Percentiles rank a stretch among this genome's conserved stretches.
These are phyloP conservation scores for Pseudopleuronectes americanus DNA, from an alignment of 2,797 vertebrate genomes.

Conservation along the genomic window DNA sequence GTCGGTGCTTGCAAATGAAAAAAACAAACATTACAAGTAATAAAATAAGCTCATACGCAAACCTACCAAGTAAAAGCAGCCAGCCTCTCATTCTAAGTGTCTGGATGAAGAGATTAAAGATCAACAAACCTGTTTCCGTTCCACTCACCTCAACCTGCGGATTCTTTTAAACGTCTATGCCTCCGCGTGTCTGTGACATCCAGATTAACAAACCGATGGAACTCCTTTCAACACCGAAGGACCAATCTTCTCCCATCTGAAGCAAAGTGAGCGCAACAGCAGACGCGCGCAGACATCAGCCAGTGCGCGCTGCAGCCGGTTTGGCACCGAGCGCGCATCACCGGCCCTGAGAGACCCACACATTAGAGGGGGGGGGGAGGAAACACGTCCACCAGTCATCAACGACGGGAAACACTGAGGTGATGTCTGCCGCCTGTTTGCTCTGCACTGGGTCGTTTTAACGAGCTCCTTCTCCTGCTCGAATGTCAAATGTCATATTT, in stretches of 20 bases:
- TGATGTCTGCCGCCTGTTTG: too few species aligned
- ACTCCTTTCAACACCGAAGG: not conserved
- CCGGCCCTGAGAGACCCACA: not conserved
- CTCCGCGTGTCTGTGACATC: not conserved
- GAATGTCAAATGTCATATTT: too few species aligned
- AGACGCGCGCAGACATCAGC: conserved; percentile 19
- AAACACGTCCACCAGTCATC: conserved; percentile 5
- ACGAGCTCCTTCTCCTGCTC: too few species aligned
- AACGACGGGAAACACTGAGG: too few species aligned
- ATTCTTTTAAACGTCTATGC: not conserved
- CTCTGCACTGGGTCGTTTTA: too few species aligned
- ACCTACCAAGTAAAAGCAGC: too few species aligned
- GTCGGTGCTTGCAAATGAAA: not conserved
- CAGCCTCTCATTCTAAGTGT: too few species aligned
- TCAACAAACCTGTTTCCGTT: not conserved
- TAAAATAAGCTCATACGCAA: too few species aligned
- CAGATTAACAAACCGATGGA: not conserved
- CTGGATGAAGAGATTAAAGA: too few species aligned
- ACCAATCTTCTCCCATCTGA: not conserved
- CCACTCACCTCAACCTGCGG: conserved; percentile 61
- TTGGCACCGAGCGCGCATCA: conserved; percentile 13
- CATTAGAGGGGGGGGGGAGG: conserved; percentile 18
- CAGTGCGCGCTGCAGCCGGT: conserved; percentile 42
- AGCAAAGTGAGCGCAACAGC: conserved; percentile 14
- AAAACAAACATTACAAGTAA: not conserved